Evolutionary conservation across 2,113 vertebrate species (phyloP), one percentile per base, ranked within the genome.

Genomic region (Corvus hawaiiensis): DNA sequence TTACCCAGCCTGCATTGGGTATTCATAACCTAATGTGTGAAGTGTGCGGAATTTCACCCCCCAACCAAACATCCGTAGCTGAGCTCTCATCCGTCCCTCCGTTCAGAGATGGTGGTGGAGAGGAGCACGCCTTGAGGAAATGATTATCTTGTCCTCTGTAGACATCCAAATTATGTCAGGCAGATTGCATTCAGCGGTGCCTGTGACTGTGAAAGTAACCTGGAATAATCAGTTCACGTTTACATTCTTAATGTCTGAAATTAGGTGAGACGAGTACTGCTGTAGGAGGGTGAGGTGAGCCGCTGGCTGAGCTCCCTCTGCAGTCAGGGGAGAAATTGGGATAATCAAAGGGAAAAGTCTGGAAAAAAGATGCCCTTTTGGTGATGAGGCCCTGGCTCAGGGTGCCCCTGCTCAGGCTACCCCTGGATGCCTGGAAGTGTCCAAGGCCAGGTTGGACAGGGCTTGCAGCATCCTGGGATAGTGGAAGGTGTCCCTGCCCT

Each of bases 361-460:
- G 74, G 28, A 2, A 20, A 52, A 59, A 66, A 59, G 1, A 44
- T 16, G 11, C 2, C 1, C 2, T 87, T 61, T 62, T 48, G 30
- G 20, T 48, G 39, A 1, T 0, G 24, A 30, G 13, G 28, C 9
- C 9, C 28, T 61, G 69, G 54, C 23, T 52, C 23, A 46, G 33
- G 41, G 3, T 61, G 4, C 30, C 46, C 62, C 39, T 41, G 39
- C 39, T 41, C 39, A 41, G 61, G 62, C 16, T 59, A 28, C 9
- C 9, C 46, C 54, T 84, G 69, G 51, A 54, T 30, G 39, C 54
- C 33, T 89, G 69, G 28, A 0, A 48, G 7, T 54, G 54, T 3
- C 24, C 46, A n/a, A 32, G 20, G 28, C 11, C 39, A 15, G 54
- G 23, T 0, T 82, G 39, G 54, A 41, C 0, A 0, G 52, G 28